phyloP scores from a whole-genome alignment of 2,797 vertebrate genomes.

The Ctenopoma multispine region DNA sequence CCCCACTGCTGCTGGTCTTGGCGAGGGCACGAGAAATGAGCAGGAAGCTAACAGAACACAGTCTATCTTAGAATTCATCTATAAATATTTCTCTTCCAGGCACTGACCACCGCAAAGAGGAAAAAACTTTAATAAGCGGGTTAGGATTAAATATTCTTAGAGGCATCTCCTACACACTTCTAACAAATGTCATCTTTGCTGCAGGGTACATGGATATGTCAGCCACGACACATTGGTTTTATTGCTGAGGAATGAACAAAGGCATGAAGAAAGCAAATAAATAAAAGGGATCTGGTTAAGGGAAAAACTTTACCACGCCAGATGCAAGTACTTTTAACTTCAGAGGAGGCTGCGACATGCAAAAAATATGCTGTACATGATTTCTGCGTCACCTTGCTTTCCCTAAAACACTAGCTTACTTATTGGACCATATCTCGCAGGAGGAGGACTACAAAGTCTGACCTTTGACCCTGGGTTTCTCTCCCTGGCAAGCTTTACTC shows the following conservation, averaged over 20 bases:
- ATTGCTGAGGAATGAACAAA: constrained; percentile 44
- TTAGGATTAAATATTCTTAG: constrained; percentile 66
- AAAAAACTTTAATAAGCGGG: constrained; percentile 64
- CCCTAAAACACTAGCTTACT: not conserved
- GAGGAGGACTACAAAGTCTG: constrained; percentile 29
- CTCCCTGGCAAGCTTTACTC: constrained; percentile 1
- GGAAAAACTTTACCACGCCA: not conserved
- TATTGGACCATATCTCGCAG: constrained; percentile 10
- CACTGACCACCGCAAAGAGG: constrained; percentile 38
- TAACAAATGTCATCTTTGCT: constrained; percentile 46
- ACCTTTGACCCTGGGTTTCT: constrained; percentile 28
- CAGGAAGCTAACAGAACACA: constrained; percentile 11
- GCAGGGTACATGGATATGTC: constrained; percentile 20
- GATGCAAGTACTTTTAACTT: not conserved
- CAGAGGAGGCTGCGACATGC: not conserved
- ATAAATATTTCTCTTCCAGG: constrained; percentile 63
- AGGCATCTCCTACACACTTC: constrained; percentile 45
- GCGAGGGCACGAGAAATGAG: constrained; percentile 14
- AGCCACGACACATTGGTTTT: constrained; percentile 60
- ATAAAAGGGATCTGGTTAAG: not conserved
- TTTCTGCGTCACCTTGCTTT: not conserved
- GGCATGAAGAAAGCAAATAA: constrained; percentile 29
- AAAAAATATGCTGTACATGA: not conserved
- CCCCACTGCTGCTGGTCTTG: constrained; percentile 20
- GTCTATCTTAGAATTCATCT: constrained; percentile 54